These are phyloP conservation scores for Smutsia temminckii DNA, from an alignment of 2,797 vertebrate species.

Conservation along the genomic window DNA sequence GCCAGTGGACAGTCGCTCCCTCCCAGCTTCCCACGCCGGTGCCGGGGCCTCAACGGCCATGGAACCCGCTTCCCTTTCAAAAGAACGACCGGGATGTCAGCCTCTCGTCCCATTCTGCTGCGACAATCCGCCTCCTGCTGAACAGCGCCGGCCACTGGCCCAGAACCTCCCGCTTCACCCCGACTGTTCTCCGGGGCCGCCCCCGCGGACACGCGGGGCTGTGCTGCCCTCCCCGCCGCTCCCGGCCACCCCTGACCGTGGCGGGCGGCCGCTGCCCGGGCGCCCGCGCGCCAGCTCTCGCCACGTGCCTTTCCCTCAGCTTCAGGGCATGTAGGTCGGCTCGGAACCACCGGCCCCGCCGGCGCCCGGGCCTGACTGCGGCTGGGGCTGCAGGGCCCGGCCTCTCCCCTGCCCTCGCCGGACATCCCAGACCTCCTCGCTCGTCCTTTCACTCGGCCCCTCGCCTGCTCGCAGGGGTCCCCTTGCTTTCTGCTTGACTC, in stretches of 20 bases:
- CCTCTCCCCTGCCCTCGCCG: neutral
- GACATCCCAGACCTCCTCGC: neutral
- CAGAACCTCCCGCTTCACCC: neutral
- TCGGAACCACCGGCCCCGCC: neutral
- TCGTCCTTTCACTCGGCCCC: neutral
- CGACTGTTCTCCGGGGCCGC: neutral
- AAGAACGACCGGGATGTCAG: neutral
- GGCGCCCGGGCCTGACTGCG: fast-evolving
- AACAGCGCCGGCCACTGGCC: neutral
- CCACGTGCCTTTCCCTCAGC: neutral
- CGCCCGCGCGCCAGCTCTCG: neutral
- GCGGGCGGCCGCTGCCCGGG: neutral
- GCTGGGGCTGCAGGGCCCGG: neutral
- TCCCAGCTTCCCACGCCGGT: neutral
- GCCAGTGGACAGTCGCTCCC: neutral
- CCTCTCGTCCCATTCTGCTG: neutral
- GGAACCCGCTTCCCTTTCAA: neutral
- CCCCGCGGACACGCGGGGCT: neutral
- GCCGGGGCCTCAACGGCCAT: neutral
- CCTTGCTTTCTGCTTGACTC: neutral
- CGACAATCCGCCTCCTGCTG: neutral
- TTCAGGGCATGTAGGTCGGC: fast-evolving
- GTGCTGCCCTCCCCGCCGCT: neutral
- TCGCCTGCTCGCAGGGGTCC: neutral
- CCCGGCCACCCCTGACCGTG: neutral